A percentile compares a stretch with the other conserved stretches of the same genome.
These are phyloP conservation scores for Echeneis naucrates DNA, from an alignment of 2,797 vertebrate species.

Conservation along the genomic window DNA sequence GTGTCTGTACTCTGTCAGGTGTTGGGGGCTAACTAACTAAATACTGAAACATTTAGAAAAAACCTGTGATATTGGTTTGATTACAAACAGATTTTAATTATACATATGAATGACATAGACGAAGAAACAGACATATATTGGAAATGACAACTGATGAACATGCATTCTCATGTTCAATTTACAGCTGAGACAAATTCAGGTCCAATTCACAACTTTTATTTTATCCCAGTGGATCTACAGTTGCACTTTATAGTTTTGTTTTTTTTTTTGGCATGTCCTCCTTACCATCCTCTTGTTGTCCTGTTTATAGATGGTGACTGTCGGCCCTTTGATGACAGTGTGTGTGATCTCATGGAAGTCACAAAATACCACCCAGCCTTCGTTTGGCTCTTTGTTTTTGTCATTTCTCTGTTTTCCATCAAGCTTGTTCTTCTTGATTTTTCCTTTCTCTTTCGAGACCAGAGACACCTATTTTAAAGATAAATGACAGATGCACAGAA, in stretches of 20 bases:
- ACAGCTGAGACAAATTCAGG: not conserved
- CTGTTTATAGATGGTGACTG: conserved; percentile 92
- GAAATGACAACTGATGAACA: not conserved
- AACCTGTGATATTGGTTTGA: too few relatives aligned
- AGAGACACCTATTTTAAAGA: conserved; percentile 74
- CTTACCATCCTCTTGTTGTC: conserved; percentile 97
- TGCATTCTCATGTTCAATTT: not conserved
- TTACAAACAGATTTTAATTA: not conserved
- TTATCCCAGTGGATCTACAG: not conserved
- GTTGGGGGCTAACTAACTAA: not conserved
- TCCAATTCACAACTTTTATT: not conserved
- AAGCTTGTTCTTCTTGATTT: conserved; percentile 88
- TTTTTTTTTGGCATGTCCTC: not conserved
- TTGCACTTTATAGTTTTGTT: not conserved
- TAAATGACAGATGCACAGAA: not conserved
- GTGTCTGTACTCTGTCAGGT: not conserved
- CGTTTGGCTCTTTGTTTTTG: conserved; percentile 75
- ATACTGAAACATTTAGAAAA: not conserved
- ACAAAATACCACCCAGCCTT: conserved; percentile 89
- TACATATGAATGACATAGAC: too few relatives aligned
- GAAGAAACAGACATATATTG: not conserved
- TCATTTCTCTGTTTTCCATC: conserved; percentile 87
- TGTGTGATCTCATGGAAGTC: conserved; percentile 98
- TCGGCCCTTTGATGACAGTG: conserved; percentile 90
- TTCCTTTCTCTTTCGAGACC: conserved; percentile 88